Conservation (phyloP, 2,113 vertebrate genomes). For the Actinemys pallida region DNA sequence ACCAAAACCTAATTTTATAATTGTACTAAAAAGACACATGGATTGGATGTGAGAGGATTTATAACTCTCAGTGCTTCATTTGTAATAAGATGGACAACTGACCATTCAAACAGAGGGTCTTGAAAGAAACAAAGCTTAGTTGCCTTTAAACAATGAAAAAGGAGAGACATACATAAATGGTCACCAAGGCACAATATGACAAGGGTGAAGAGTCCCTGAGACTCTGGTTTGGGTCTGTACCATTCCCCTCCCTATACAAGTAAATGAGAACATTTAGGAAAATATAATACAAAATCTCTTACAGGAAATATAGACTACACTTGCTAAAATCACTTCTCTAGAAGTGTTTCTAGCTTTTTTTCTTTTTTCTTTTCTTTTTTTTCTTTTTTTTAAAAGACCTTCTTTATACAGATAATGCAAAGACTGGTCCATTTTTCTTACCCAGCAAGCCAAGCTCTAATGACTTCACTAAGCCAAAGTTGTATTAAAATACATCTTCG, state of each 20-base stretch:
- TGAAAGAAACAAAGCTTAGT: constrained; percentile 59
- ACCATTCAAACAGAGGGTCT: constrained; percentile 17
- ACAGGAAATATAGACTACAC: constrained; percentile 93
- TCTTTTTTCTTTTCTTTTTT: constrained; percentile 38
- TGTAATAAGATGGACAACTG: constrained; percentile 49
- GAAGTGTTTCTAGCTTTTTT: constrained; percentile 83
- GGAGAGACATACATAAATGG: constrained; percentile 71
- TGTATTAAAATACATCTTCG: constrained; percentile 77
- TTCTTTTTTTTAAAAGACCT: constrained; percentile 77
- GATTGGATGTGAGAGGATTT: constrained; percentile 58
- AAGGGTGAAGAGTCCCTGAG: constrained; percentile 88
- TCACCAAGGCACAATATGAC: constrained; percentile 94
- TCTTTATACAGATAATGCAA: constrained; percentile 76
- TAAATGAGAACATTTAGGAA: constrained; percentile 93
- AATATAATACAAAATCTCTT: constrained; percentile 99
- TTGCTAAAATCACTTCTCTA: constrained; percentile 81
- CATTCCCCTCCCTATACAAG: constrained; percentile 85
- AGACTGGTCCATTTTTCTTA: constrained; percentile 80
- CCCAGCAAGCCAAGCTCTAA: constrained; percentile 83
- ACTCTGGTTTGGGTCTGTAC: constrained; percentile 80
- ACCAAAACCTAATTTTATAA: constrained; percentile 56
- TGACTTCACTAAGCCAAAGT: constrained; percentile 81
- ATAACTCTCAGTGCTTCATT: constrained; percentile 64
- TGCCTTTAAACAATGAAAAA: constrained; percentile 59
- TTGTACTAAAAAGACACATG: constrained; percentile 66